Base-by-base conservation (phyloP, 2,797 vertebrate genomes). In the Enteromius radiatus region DNA sequence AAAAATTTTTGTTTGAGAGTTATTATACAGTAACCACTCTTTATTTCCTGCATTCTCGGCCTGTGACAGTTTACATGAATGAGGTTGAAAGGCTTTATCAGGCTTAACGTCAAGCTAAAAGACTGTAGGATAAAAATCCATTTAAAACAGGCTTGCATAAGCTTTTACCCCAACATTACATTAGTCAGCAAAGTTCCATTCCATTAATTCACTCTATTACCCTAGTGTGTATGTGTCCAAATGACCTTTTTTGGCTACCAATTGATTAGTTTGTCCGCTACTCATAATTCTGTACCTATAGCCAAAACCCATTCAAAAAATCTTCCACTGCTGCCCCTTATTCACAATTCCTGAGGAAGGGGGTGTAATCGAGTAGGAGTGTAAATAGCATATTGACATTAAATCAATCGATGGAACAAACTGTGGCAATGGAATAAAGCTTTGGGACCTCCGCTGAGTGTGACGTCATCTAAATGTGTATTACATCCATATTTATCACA, bases 131-230 rank as follows among this genome's bases (percentile, higher is more conserved):
- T 78, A 81, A 84, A 81, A 69, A 83, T 85, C 80, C 69, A 73
- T 84, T 86, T 56, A 75, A 86, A 81, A 69, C 56, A 49, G 56
- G 43, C 75, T 74, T 82, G 52, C 77, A 80, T 61, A 82, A 70
- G 78, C 84, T 74, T 80, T 76, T 76, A 68, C 84, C 56, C 56
- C 45, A 7, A 49, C 71, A 64, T 52, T 79, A 80, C 82, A 83
- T 84, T 83, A 78, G 79, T 84, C 85, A 87, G 87, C 80, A 87
- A 47, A 80, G 80, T 70, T 61, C 45, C 61, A 23, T 73, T 61
- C 61, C 65, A 80, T 63, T 70, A 64, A 71, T 49, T 19, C 26
- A 59, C 56, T 52, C 17, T 76, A 45, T 59, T 41, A 71, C 28
- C 17, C 63, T 43, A 19, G 64, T 77, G 63, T 76, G 59, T 23